phyloP scores from a whole-genome alignment of 1,140 invertebrate genomes.

The Harlomillsia oculata region DNA sequence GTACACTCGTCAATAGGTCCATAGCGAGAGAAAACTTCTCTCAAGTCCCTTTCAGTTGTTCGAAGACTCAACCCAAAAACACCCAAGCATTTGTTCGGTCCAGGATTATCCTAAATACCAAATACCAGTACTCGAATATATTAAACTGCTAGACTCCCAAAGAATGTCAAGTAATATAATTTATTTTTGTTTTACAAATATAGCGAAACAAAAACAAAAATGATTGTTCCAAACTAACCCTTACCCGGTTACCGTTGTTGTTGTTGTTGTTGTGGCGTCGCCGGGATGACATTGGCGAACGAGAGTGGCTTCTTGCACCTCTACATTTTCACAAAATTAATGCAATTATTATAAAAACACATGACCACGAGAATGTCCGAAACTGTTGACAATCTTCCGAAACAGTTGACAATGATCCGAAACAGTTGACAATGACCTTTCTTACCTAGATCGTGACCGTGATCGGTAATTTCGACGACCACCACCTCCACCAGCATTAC shows the following conservation, averaged over 20 bases:
- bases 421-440: not conserved
- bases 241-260: conserved; percentile 42
- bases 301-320: conserved; percentile 39
- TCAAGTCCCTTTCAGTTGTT: conserved; percentile 85
- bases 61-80: conserved; percentile 89
- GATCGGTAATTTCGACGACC: conserved; percentile 17
- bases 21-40: conserved; percentile 85
- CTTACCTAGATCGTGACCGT: conserved; percentile 22
- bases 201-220: not conserved
- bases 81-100: conserved; percentile 78
- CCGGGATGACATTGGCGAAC: conserved; percentile 47
- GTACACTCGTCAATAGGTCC: conserved; percentile 87
- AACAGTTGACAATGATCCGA: not conserved
- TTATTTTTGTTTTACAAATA: not conserved
- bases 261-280: no score
- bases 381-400: not conserved
- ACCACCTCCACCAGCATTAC: no score
- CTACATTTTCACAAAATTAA: conserved; percentile 20
- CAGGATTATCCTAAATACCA: conserved; percentile 61
- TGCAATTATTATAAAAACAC: not conserved
- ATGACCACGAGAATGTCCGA: not conserved
- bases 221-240: conserved; percentile 26
- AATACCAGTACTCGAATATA: conserved; percentile 13
- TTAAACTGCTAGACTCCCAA: not conserved
- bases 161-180: conserved; percentile 6